Percentiles rank a stretch among this genome's conserved stretches.
Evolutionary conservation across 2,797 vertebrate species (phyloP).

Genomic region (Phaenicophaeus curvirostris): DNA sequence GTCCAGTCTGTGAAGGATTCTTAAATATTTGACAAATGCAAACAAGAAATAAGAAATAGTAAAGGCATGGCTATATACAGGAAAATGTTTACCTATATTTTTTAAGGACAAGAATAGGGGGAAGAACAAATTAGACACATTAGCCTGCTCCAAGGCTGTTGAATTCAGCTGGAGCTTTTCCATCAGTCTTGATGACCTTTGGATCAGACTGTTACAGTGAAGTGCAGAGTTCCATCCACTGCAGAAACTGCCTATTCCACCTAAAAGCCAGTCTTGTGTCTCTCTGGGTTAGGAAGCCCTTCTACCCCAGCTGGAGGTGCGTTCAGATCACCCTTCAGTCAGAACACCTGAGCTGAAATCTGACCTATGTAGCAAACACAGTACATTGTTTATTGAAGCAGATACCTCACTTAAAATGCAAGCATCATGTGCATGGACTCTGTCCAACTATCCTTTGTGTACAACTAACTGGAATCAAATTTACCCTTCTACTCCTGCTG

Average conservation of each 20-base stretch:
- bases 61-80: background rate
- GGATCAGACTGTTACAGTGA: background rate
- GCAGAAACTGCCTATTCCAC: background rate
- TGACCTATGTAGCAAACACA: background rate
- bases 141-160: background rate
- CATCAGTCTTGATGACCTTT: background rate
- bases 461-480: background rate
- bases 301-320: background rate
- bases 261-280: background rate
- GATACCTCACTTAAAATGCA: background rate
- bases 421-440: background rate
- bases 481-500: background rate
- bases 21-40: background rate
- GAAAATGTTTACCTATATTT: background rate
- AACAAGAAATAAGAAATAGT: background rate
- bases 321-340: background rate
- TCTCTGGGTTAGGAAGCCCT: background rate
- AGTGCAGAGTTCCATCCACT: background rate
- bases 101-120: background rate
- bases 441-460: background rate
- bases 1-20: background rate
- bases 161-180: background rate
- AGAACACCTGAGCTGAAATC: slow-evolving; percentile 25
- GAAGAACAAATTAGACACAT: background rate
- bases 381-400: background rate